Percentiles rank a stretch among this genome's conserved stretches.
phyloP scores from a whole-genome alignment of 2,113 vertebrate species.

The Forbesichthys agassizii region DNA sequence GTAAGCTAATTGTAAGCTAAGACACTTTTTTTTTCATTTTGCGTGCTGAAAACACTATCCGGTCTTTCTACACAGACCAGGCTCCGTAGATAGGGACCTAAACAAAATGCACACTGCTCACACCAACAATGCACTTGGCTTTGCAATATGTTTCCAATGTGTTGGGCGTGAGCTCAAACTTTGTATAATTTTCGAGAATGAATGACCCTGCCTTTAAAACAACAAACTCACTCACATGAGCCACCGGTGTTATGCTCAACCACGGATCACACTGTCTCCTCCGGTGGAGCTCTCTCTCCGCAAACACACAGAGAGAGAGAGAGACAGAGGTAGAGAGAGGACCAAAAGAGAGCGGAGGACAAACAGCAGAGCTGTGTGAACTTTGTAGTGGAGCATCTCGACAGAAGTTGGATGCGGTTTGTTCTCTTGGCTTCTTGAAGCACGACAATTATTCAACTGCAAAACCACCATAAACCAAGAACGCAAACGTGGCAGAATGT shows the following conservation, averaged over 20 bases:
- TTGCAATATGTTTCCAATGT: too few relatives aligned
- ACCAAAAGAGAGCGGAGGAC: background rate
- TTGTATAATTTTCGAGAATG: too few relatives aligned
- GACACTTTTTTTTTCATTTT: too few relatives aligned
- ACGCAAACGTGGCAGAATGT: too few relatives aligned
- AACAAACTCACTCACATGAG: background rate
- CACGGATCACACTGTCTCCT: background rate
- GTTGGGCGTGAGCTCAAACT: too few relatives aligned
- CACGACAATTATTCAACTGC: conserved; percentile 40
- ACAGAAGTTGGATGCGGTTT: conserved; percentile 33
- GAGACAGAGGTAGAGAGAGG: background rate
- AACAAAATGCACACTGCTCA: too few relatives aligned
- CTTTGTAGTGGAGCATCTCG: conserved; percentile 27
- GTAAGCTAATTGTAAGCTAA: too few relatives aligned
- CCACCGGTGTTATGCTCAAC: conserved; percentile 26
- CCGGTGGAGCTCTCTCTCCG: background rate
- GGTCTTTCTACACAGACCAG: too few relatives aligned
- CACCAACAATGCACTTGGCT: too few relatives aligned
- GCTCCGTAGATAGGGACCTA: too few relatives aligned
- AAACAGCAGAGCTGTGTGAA: conserved; percentile 16
- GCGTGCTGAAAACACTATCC: too few relatives aligned
- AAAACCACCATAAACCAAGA: conserved; percentile 18
- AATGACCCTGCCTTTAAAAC: too few relatives aligned
- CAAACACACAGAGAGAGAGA: background rate
- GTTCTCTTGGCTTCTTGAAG: conserved; percentile 44